A percentile compares a stretch with the other conserved stretches of the same genome.
phyloP scores from a whole-genome alignment of 2,113 vertebrate genomes.

The Ophiodon elongatus region DNA sequence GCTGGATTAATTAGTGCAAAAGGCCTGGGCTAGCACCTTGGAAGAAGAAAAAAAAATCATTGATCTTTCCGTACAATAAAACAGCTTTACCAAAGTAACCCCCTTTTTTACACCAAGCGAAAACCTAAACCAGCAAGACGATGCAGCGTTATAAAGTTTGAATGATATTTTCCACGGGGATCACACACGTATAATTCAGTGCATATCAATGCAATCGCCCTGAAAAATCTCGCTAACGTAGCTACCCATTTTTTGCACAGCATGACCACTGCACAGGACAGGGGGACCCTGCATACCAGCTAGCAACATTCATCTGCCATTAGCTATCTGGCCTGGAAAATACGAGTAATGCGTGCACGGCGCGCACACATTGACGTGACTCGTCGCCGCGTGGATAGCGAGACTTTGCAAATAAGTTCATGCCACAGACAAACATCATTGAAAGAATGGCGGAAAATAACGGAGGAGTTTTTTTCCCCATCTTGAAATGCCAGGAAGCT shows the following conservation, averaged over 20 bases:
- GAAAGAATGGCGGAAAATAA: slow-evolving; percentile 18
- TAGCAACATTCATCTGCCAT: slow-evolving; percentile 79
- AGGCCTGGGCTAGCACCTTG: slow-evolving; percentile 76
- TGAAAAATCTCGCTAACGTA: slow-evolving; percentile 70
- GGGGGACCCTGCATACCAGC: slow-evolving; percentile 81
- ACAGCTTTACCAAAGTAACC: slow-evolving; percentile 62
- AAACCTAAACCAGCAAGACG: slow-evolving; percentile 5
- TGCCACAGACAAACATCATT: slow-evolving; percentile 4
- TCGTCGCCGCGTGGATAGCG: slow-evolving; percentile 9
- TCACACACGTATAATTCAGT: background rate
- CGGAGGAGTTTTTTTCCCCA: slow-evolving; percentile 47
- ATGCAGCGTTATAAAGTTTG: slow-evolving; percentile 8
- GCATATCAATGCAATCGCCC: slow-evolving; percentile 59
- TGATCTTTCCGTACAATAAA: slow-evolving; percentile 67
- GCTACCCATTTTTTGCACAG: slow-evolving; percentile 72
- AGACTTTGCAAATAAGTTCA: slow-evolving; percentile 44
- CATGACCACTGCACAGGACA: slow-evolving; percentile 82
- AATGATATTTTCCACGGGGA: background rate
- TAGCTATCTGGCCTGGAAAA: slow-evolving; percentile 80
- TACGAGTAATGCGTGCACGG: slow-evolving; percentile 63
- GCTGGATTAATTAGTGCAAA: slow-evolving; percentile 72
- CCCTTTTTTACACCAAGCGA: slow-evolving; percentile 32
- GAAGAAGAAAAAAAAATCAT: slow-evolving; percentile 47
- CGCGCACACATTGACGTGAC: slow-evolving; percentile 18
- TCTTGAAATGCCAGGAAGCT: slow-evolving; percentile 58